Evolutionary conservation across 2,113 vertebrate genomes (phyloP), one percentile per base, ranked within the genome.

Genomic region (Lepisosteus osseus): DNA sequence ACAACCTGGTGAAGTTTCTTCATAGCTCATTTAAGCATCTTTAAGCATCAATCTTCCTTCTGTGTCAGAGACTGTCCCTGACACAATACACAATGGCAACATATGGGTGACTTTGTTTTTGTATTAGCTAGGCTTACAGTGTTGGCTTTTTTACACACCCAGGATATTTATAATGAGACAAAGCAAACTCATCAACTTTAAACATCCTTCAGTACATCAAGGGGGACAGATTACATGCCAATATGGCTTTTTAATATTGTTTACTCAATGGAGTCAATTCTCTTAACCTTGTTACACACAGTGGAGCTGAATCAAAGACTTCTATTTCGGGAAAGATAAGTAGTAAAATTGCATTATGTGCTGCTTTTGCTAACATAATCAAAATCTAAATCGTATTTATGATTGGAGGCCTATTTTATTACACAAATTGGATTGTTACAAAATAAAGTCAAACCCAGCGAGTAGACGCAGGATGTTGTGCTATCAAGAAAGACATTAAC

Each of bases 341-440:
- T 15, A 47, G 40, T 42, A 69, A 65, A 78, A 88, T 81, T 88
- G 82, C 76, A 82, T 86, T 88, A 84, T 85, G 84, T 81, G 83
- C 77, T 83, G 85, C 86, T 84, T 86, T 77, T 86, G 81, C 83
- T 72, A 76, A 80, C 77, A 82, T 81, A 87, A 87, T 90, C 82
- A 87, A 83, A 87, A 87, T 69, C 75, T 47, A 79, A 76, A 79
- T 78, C 76, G 66, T 77, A 73, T 79, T 57, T 76, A 14, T 70
- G 77, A 78, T 74, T 70, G 57, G 61, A 43, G 70, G 42, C 72
- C 71, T 65, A 78, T 69, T 54, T n/a, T 69, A 79, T 74, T 71
- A 74, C 68, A 64, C 47, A 62, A 72, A 78, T 76, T 78, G 74
- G 76, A 74, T 71, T 66, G 44, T 17, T 51, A 29, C 29, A 29